Conservation (phyloP, 1,140 invertebrate species). For the Lepidostoma basale region DNA sequence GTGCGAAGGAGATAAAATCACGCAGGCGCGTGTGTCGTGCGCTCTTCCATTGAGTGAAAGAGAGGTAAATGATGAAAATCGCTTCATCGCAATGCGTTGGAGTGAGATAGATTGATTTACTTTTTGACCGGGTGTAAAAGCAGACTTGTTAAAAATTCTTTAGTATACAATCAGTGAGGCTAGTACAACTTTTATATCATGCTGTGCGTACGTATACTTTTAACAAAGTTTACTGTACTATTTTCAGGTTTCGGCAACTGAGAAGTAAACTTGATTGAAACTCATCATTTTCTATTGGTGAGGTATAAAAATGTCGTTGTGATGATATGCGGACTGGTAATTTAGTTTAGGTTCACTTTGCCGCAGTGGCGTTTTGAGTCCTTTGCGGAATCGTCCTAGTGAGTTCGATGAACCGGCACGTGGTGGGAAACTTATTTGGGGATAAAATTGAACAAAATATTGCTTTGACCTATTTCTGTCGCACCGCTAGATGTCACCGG, state of each 20-base stretch:
- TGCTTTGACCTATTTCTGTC: neutral
- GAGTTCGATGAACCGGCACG: conserved; percentile 4
- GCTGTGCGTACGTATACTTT: too few relatives aligned
- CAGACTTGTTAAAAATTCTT: too few relatives aligned
- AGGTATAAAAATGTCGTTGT: too few relatives aligned
- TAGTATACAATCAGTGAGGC: too few relatives aligned
- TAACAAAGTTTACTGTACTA: too few relatives aligned
- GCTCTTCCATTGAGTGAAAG: neutral
- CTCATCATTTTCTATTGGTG: too few relatives aligned
- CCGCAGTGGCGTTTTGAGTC: neutral
- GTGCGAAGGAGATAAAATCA: neutral
- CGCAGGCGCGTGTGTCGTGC: neutral
- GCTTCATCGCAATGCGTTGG: neutral
- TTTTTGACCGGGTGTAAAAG: neutral
- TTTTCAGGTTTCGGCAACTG: too few relatives aligned
- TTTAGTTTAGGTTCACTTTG: too few relatives aligned
- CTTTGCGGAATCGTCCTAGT: too few relatives aligned
- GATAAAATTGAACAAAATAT: neutral
- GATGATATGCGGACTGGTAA: too few relatives aligned
- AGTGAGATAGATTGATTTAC: neutral
- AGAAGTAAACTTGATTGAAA: too few relatives aligned
- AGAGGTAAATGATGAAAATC: neutral
- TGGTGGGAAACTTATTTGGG: neutral
- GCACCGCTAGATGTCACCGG: neutral
- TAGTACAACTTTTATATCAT: too few relatives aligned